Conservation (phyloP, 2,797 vertebrate genomes). For the Anableps anableps region DNA sequence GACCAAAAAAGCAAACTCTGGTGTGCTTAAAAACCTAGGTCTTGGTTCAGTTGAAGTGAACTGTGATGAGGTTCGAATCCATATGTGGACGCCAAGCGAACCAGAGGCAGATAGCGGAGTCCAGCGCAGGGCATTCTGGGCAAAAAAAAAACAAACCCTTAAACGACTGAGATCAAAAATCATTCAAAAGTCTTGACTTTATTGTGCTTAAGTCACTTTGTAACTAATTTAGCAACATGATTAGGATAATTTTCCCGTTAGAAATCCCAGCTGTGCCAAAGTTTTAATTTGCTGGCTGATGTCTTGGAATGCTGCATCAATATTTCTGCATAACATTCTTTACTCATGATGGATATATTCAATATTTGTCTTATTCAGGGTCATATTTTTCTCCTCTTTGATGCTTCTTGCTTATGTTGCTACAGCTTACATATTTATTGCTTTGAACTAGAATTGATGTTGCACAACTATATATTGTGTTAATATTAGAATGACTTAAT, state of each 20-base stretch:
- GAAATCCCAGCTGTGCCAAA: not conserved
- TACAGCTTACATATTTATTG: not conserved
- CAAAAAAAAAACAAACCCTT: too few species aligned
- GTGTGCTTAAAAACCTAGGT: too few species aligned
- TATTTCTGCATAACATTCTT: not conserved
- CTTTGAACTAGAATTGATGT: too few species aligned
- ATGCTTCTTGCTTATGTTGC: not conserved
- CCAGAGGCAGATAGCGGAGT: too few species aligned
- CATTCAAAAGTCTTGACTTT: not conserved
- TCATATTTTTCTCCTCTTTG: not conserved
- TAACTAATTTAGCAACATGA: not conserved
- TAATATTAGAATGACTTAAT: not conserved
- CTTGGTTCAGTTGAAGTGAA: too few species aligned
- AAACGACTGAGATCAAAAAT: not conserved
- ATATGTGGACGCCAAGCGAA: too few species aligned
- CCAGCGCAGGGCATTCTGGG: too few species aligned
- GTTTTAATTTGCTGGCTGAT: not conserved
- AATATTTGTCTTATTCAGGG: not conserved
- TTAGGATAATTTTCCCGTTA: not conserved
- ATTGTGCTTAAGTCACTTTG: not conserved
- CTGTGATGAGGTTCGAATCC: too few species aligned
- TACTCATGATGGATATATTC: not conserved
- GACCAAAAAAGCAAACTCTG: too few species aligned
- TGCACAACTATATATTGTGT: not conserved
- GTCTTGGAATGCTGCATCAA: not conserved